Evolutionary conservation across 2,888 invertebrate species (phyloP).

Genomic region (Drosophila hamatofila): DNA sequence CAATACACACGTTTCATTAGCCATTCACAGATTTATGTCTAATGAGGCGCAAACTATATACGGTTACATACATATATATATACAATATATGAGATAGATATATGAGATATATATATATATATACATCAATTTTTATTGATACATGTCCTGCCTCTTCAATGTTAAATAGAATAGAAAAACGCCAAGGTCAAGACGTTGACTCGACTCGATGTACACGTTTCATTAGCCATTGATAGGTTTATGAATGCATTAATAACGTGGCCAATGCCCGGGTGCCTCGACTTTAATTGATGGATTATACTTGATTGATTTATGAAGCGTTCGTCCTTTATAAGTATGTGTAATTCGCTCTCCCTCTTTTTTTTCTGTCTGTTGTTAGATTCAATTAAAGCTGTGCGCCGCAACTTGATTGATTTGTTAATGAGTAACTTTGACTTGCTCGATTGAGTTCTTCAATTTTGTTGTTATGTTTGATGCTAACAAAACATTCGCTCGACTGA

Average conservation of each 20-base stretch:
- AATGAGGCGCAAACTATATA: not conserved
- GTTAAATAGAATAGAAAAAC: not conserved
- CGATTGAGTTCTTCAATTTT: slow-evolving; percentile 31
- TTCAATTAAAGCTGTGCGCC: slow-evolving; percentile 45
- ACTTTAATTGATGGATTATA: slow-evolving; percentile 68
- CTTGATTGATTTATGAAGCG: slow-evolving; percentile 66
- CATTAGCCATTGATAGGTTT: slow-evolving; percentile 63
- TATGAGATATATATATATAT: not conserved
- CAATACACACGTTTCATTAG: not conserved
- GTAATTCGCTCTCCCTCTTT: not conserved
- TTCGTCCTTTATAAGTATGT: slow-evolving; percentile 9
- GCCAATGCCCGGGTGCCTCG: slow-evolving; percentile 7
- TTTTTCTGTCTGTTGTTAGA: slow-evolving; percentile 1
- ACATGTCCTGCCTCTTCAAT: not conserved
- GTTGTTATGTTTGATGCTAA: not conserved
- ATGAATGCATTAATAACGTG: slow-evolving; percentile 61
- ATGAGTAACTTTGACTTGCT: slow-evolving; percentile 38
- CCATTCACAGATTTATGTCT: not conserved
- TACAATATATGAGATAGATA: not conserved
- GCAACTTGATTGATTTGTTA: slow-evolving; percentile 57
- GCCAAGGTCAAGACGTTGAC: slow-evolving; percentile 49
- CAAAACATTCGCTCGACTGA: not conserved
- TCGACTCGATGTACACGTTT: slow-evolving; percentile 45
- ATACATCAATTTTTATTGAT: not conserved
- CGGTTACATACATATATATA: not conserved